A percentile compares a stretch with the other conserved stretches of the same genome.
phyloP scores from a whole-genome alignment of 2,888 invertebrate genomes.

The Diogma glabrata region DNA sequence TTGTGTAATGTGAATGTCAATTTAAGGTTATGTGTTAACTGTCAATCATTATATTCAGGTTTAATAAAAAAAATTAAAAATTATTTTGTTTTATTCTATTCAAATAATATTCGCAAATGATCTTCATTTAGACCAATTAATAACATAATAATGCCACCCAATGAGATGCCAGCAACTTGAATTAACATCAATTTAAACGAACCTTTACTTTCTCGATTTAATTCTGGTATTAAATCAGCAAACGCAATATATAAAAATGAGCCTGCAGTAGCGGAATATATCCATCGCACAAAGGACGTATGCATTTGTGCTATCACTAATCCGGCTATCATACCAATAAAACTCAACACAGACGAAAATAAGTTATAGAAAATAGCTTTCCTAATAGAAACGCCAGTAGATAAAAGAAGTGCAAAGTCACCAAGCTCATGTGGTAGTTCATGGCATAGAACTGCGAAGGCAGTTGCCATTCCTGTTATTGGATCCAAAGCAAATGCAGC shows the following conservation, averaged over 20 bases:
- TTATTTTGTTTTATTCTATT: constrained; percentile 22
- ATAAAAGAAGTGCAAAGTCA: constrained; percentile 67
- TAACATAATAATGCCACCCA: constrained; percentile 61
- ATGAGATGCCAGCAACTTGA: constrained; percentile 52
- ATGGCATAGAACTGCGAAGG: constrained; percentile 68
- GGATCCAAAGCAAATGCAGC: constrained; percentile 63
- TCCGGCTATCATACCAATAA: constrained; percentile 61
- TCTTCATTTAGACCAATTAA: constrained; percentile 62
- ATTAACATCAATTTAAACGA: constrained; percentile 45
- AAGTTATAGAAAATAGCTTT: constrained; percentile 62
- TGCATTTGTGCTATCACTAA: constrained; percentile 58
- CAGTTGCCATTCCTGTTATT: constrained; percentile 63
- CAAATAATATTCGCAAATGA: constrained; percentile 26
- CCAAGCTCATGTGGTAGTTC: constrained; percentile 73
- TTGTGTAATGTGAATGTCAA: too few species aligned
- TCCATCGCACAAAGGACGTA: constrained; percentile 57
- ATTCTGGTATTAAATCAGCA: constrained; percentile 62
- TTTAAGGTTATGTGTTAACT: too few species aligned
- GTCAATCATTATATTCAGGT: too few species aligned
- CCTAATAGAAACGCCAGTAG: constrained; percentile 60
- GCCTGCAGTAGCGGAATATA: constrained; percentile 68
- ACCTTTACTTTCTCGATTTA: constrained; percentile 42
- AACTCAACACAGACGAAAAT: constrained; percentile 62
- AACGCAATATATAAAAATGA: constrained; percentile 72
- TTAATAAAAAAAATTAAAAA: too few species aligned